These are phyloP conservation scores for Hiodon alosoides DNA, from an alignment of 2,113 vertebrate genomes.

Conservation along the genomic window DNA sequence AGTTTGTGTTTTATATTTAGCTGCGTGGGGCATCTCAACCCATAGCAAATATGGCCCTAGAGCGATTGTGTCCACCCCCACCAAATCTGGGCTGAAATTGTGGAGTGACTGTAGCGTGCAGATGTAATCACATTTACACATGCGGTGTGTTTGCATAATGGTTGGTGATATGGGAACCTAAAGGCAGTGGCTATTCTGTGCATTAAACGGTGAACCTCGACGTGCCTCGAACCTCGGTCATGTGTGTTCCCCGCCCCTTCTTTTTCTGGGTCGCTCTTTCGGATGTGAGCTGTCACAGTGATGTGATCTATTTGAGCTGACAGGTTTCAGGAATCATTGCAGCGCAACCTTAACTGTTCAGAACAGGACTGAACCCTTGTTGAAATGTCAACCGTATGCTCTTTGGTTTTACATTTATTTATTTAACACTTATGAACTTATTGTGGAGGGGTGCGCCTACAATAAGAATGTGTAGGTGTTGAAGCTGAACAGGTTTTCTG, in stretches of 20 bases:
- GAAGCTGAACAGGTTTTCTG: no score
- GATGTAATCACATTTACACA: neutral
- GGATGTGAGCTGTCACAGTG: neutral
- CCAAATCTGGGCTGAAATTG: neutral
- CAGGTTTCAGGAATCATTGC: constrained; percentile 15
- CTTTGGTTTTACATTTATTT: constrained; percentile 4
- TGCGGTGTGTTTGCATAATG: constrained; percentile 2
- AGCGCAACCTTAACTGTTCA: neutral
- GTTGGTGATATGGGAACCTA: neutral
- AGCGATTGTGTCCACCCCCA: neutral
- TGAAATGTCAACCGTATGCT: neutral
- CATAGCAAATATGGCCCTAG: neutral
- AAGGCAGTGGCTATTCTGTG: neutral
- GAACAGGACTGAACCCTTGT: neutral
- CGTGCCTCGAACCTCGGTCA: no score
- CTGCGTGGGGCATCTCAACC: neutral
- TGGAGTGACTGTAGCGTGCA: neutral
- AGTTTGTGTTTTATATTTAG: neutral
- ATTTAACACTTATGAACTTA: neutral
- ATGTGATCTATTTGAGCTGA: constrained; percentile 28
- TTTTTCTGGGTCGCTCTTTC: neutral
- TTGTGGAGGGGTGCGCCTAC: neutral
- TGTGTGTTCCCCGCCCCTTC: no score
- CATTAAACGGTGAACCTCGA: neutral
- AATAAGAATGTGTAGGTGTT: neutral